Evolutionary conservation across 2,888 invertebrate species (phyloP), one percentile per base, ranked within the genome.

Genomic region (Hydroisotoma schaefferi): DNA sequence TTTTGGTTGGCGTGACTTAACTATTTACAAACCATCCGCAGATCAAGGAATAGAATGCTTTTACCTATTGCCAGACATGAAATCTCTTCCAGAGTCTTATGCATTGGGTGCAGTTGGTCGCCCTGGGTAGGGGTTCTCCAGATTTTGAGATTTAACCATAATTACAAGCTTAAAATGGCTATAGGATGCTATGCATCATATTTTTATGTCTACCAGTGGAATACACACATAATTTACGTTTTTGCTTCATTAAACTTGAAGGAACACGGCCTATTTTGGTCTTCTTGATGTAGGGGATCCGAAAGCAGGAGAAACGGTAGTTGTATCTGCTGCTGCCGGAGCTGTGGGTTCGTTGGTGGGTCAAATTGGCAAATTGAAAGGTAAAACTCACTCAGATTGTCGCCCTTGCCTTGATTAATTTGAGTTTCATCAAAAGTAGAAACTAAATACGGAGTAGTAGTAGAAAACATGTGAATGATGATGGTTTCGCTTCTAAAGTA

Each of bases 331-430:
- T 8, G 88, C 88, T n/a, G 88, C 86, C 26, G 89, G 89, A 23
- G 88, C 87, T 43, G 87, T 89, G n/a, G 89, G 88, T 6, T 84
- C 83, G 59, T 81, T 85, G 49, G 88, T 87, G 25, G 88, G 88
- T 1, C 88, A 89, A 79, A 86, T 89, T 64, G 88, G 84, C 1
- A 88, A 88, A 78, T 81, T 84, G 49, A 80, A 84, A 76, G 85
- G 82, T 49, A 20, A 33, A 10, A n/a, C n/a, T n/a, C n/a, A n/a
- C n/a, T n/a, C n/a, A n/a, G n/a, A n/a, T n/a, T n/a, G n/a, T n/a
- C n/a, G n/a, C n/a, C n/a, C n/a, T n/a, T n/a, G n/a, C n/a, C n/a
- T n/a, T n/a, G n/a, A n/a, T n/a, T n/a, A n/a, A n/a, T n/a, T n/a
- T n/a, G n/a, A n/a, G n/a, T n/a, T n/a, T n/a, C n/a, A n/a, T n/a